phyloP scores from a whole-genome alignment of 2,113 vertebrate species.

The Hippotragus niger region DNA sequence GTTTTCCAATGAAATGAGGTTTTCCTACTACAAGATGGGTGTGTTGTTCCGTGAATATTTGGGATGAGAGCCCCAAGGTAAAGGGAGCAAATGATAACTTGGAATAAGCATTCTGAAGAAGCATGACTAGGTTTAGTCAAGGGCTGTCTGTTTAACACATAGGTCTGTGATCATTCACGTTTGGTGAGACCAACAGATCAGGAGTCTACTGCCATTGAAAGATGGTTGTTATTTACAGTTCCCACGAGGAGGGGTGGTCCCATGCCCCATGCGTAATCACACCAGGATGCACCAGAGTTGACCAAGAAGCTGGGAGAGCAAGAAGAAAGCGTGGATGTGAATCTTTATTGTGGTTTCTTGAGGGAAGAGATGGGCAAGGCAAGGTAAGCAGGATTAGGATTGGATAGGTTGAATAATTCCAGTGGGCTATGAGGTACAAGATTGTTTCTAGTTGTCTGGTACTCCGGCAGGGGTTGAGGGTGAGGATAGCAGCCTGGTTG shows the following conservation, averaged over 20 bases:
- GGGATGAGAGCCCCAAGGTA: not conserved
- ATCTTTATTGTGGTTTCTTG: not conserved
- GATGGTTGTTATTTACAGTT: not conserved
- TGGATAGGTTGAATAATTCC: not conserved
- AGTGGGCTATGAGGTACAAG: too few species aligned
- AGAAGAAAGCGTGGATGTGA: not conserved
- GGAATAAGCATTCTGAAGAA: not conserved
- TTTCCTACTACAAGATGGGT: not conserved
- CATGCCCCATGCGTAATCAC: accelerated
- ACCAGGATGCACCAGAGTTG: too few species aligned
- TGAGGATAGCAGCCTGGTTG: not conserved
- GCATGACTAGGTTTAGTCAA: not conserved
- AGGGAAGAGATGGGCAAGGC: not conserved
- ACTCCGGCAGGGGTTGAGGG: not conserved
- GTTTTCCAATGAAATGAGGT: not conserved
- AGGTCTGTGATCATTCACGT: not conserved
- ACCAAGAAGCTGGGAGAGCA: not conserved
- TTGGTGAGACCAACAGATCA: not conserved
- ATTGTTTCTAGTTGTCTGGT: not conserved
- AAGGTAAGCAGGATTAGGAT: not conserved
- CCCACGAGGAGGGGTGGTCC: not conserved
- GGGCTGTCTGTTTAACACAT: not conserved
- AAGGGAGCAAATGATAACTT: not conserved
- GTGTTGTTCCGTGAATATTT: not conserved
- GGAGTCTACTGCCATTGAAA: not conserved